phyloP scores from a whole-genome alignment of 2,113 vertebrate species.

The Meles meles region DNA sequence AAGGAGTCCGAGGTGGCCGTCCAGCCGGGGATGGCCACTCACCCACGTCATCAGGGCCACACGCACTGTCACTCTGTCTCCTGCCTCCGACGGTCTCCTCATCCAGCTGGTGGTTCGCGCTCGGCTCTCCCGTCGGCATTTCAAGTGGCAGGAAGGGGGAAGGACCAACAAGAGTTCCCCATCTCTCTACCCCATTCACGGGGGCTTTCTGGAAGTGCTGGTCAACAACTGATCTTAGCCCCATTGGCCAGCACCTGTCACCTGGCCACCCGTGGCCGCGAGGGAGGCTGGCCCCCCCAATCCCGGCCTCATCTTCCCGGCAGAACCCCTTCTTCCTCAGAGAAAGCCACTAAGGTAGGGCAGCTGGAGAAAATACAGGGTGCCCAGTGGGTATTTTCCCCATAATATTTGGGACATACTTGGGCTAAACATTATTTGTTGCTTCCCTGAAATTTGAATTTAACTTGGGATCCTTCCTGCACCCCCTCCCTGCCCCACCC shows the following conservation, averaged over 20 bases:
- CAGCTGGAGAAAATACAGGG: not conserved
- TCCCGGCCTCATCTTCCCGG: not conserved
- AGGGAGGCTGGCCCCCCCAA: not conserved
- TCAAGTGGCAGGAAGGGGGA: not conserved
- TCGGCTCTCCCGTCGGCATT: fast-evolving
- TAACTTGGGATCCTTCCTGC: not conserved
- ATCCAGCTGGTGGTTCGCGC: not conserved
- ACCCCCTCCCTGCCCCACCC: not conserved
- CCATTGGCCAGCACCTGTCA: not conserved
- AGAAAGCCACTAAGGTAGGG: not conserved
- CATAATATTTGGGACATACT: not conserved
- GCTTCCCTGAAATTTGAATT: not conserved
- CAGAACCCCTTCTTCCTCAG: not conserved
- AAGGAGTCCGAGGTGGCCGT: not conserved
- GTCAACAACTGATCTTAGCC: not conserved
- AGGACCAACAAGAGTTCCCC: not conserved
- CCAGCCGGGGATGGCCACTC: not conserved
- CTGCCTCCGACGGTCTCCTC: no score
- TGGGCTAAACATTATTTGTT: not conserved
- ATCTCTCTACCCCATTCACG: not conserved
- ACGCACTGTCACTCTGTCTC: not conserved
- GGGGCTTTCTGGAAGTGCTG: not conserved
- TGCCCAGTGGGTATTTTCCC: not conserved
- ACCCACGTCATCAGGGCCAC: not conserved
- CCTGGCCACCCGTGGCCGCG: no score